Base-by-base conservation (phyloP, 2,888 invertebrate species). In the Temnothorax unifasciatus region DNA sequence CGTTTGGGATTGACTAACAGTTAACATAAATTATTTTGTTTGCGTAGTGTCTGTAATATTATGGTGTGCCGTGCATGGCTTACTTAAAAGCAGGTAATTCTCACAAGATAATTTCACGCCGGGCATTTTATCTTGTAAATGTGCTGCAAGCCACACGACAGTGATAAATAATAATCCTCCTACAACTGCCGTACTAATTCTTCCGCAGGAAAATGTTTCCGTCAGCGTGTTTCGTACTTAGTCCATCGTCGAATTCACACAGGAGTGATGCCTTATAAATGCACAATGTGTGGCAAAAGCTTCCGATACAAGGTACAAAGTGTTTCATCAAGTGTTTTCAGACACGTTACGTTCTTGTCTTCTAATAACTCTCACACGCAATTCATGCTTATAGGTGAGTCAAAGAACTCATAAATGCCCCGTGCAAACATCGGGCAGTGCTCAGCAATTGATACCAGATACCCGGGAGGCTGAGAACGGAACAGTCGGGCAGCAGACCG, bases 251-350 rank as follows among this genome's bases (percentile, higher is more conserved):
- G 98, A 87, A 98, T 98, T 89, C 98, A 98, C 91, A 97, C 98
- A 0, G 98, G 98, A 50, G 97, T 96, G 0, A 97, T 98, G 97
- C 98, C 98, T 0, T 98, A 98, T 93, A 97, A 97, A 94, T 98
- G 98, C 92, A 97, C 97, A 63, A 96, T 96, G 9, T 98, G 98
- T 93, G 96, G 97, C 76, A 98, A 97, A 95, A 97, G 96, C 92
- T 98, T 98, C 93, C 96, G 98, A 84, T 98, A 98, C 92, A 98
- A 98, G 96, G 97, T 97, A 93, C 89, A 86, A 66, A 44, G 52
- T 52, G 54, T 47, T 66, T 83, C 74, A 13, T 47, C 77, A 69
- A 63, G 83, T 21, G 13, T 59, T 59, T 44, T n/a, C 57, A 50
- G 34, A 63, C 29, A 63, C 29, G 13, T 71, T 71, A 15, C 1